These are phyloP conservation scores for Syndactyla subalaris DNA, from an alignment of 2,797 vertebrate genomes.

Conservation along the genomic window DNA sequence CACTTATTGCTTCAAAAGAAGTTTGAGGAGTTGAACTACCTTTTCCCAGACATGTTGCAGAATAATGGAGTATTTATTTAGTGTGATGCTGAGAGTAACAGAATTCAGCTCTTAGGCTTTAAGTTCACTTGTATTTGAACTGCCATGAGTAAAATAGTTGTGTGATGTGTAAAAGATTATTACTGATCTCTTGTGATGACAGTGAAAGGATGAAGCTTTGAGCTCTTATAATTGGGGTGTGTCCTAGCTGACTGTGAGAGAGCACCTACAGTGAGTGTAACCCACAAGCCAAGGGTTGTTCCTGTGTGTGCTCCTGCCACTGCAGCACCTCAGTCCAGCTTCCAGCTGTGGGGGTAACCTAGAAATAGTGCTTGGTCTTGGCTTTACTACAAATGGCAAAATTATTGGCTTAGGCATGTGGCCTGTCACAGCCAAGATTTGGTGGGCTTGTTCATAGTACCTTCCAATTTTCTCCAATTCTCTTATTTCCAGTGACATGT, in stretches of 20 bases:
- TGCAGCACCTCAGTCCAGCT: not conserved
- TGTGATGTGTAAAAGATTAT: not conserved
- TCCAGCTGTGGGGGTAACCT: not conserved
- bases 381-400: not conserved
- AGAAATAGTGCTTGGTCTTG: not conserved
- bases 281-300: not conserved
- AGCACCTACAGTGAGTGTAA: not conserved
- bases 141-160: not conserved
- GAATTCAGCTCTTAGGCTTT: not conserved
- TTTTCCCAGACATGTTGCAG: not conserved
- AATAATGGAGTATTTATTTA: not conserved
- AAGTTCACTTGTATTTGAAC: not conserved
- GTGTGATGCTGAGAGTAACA: not conserved
- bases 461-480: not conserved
- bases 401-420: not conserved
- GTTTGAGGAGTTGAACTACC: not conserved
- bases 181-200: not conserved
- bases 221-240: not conserved
- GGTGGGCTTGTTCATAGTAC: not conserved
- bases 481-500: not conserved
- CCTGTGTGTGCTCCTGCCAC: not conserved
- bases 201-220: not conserved
- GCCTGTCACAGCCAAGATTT: not conserved
- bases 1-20: not conserved
- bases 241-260: not conserved